A percentile compares a stretch with the other conserved stretches of the same genome.
These are phyloP conservation scores for Ophiothrix spiculata DNA, from an alignment of 35 echinoderm and acorn worm genomes.

Conservation along the genomic window DNA sequence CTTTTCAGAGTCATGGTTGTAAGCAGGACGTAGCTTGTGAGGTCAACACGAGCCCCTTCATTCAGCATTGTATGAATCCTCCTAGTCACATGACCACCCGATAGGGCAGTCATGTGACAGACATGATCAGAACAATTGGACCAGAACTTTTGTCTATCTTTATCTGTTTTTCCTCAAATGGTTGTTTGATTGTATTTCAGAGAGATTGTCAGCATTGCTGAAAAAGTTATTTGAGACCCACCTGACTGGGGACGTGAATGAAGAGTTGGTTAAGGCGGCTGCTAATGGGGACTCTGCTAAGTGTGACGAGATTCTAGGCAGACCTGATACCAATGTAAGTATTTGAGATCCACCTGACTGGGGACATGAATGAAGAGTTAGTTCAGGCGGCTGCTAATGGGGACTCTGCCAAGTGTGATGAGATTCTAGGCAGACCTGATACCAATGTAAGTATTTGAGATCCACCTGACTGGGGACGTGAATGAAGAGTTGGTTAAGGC, in stretches of 20 bases:
- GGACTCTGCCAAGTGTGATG: constrained; percentile 72
- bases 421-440: constrained; percentile 67
- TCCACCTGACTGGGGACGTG: constrained; percentile 86
- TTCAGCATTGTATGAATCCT: too few species aligned
- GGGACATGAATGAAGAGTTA: constrained; percentile 90
- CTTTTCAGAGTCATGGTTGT: too few species aligned
- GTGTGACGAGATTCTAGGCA: constrained; percentile 72
- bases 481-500: constrained; percentile 97
- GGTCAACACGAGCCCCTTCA: too few species aligned
- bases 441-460: constrained; percentile 99
- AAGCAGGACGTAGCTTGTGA: too few species aligned
- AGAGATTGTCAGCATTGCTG: constrained; percentile 85
- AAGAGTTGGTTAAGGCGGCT: constrained; percentile 92
- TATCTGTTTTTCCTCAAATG: too few species aligned
- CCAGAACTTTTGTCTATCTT: too few species aligned
- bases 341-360: constrained; percentile 95
- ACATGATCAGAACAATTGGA: too few species aligned
- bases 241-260: constrained; percentile 89
- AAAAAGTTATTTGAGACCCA: constrained; percentile 99
- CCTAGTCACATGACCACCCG: too few species aligned
- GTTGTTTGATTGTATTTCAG: constrained; percentile 26
- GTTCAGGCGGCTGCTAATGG: constrained; percentile 96
- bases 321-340: constrained; percentile 89
- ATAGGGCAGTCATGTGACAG: too few species aligned
- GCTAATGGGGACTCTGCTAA: constrained; percentile 83